Conservation (phyloP, 2,113 vertebrate species). For the Vimba vimba region DNA sequence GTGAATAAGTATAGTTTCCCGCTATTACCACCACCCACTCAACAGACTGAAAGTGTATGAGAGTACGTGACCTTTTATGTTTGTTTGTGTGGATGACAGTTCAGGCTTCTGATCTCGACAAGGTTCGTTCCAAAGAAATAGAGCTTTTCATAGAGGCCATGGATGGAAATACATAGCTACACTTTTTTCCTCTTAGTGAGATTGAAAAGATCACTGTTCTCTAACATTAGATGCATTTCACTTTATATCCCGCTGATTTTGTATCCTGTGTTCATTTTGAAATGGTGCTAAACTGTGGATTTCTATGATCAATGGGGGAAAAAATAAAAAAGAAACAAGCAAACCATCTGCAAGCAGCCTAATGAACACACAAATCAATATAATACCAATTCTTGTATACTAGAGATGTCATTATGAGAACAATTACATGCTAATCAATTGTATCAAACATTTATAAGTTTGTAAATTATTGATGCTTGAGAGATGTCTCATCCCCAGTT, state of each 20-base stretch:
- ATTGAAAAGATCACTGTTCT: not conserved
- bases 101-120: not conserved
- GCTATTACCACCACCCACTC: not conserved
- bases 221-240: not conserved
- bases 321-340: not conserved
- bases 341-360: not conserved
- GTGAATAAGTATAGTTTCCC: slow-evolving; percentile 13
- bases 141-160: not conserved
- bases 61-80: slow-evolving; percentile 18
- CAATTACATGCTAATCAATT: slow-evolving; percentile 46
- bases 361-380: not conserved
- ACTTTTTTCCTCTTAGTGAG: not conserved
- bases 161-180: not conserved
- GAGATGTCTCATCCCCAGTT: slow-evolving; percentile 18
- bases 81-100: not conserved
- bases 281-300: not conserved
- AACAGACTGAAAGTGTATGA: not conserved
- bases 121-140: not conserved
- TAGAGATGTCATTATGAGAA: slow-evolving; percentile 24
- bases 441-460: slow-evolving; percentile 39
- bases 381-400: slow-evolving; percentile 26
- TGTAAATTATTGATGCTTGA: slow-evolving; percentile 30
- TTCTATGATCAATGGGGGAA: not conserved
- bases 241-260: slow-evolving; percentile 2
- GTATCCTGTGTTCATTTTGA: not conserved